Base-by-base conservation (phyloP, 2,888 invertebrate species). In the Germaria angustata region DNA sequence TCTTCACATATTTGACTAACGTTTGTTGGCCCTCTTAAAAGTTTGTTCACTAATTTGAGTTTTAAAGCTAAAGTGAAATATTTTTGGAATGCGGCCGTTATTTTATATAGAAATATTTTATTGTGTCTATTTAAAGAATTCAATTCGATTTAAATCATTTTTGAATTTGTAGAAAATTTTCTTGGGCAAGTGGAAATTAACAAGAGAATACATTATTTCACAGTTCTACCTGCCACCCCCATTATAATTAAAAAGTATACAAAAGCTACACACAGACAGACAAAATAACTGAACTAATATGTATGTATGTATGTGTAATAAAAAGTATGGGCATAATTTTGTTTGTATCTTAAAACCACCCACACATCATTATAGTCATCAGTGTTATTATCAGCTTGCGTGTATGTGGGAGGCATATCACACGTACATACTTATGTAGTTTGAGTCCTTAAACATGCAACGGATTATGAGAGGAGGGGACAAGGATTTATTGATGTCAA, bases 401-500 rank as follows among this genome's bases (percentile, higher is more conserved):
- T 36, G 34, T 65, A 28, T 44, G 5, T 17, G 17, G 32, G 5
- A 13, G 32, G 34, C 32, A 32, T 55, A 1, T 13, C 6, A 20
- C 7, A 20, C 34, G 36, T 13, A 36, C 36, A 55, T 20, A 34
- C 11, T 28, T 15, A 51, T 13, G 57, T 17, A 34, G 17, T 28
- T 46, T 17, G 13, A 15, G 8, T 53, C 9, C 53, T 15, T 7
- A 53, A 53, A 22, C 59, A 39, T 22, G 20, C 17, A 13, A 51
- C 5, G 20, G 8, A n/a, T 24, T 5, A 36, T 28, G 61, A 17
- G 24, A 34, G 28, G 22, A 13, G 28, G 22, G 17, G 17, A 36
- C 22, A 59, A 17, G 49, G 51, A 28, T 73, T 63, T 73, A 63
- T 73, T 53, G 44, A 65, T 65, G 63, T 55, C 44, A 72, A 73